Evolutionary conservation across 1,140 invertebrate genomes (phyloP).

Genomic region (Agrypnia vestita): DNA sequence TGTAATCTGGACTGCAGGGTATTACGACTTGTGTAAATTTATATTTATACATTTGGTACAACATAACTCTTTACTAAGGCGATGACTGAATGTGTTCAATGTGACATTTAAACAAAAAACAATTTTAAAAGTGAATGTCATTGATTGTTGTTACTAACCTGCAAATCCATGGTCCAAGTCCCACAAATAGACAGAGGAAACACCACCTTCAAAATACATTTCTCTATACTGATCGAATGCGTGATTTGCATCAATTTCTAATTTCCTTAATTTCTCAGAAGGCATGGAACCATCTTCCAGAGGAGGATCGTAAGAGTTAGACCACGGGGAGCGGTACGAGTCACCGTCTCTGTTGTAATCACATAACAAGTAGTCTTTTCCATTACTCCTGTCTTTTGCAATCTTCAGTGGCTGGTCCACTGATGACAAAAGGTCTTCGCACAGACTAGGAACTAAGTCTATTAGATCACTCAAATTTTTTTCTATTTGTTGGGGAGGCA

Average conservation of each 20-base stretch:
- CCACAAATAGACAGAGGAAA: conserved; percentile 99
- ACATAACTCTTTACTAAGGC: too few relatives aligned
- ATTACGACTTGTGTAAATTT: too few relatives aligned
- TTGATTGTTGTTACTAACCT: conserved; percentile 67
- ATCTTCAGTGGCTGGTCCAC: conserved; percentile 99
- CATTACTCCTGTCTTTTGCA: conserved; percentile 93
- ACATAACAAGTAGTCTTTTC: conserved; percentile 98
- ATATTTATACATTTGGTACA: too few relatives aligned
- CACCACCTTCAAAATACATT: conserved; percentile 99
- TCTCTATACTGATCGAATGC: conserved; percentile 99
- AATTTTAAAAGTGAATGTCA: too few relatives aligned
- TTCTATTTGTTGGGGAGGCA: conserved; percentile 99
- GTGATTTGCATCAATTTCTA: conserved; percentile 98
- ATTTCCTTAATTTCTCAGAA: conserved; percentile 93
- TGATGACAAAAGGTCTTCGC: conserved; percentile 97
- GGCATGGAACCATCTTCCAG: conserved; percentile 99
- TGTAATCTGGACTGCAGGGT: too few relatives aligned
- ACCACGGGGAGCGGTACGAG: conserved; percentile 99
- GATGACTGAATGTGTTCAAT: too few relatives aligned
- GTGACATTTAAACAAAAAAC: too few relatives aligned
- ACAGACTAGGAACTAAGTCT: conserved; percentile 94
- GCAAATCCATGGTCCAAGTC: conserved; percentile 99
- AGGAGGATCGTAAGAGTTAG: conserved; percentile 98
- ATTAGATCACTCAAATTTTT: conserved; percentile 98
- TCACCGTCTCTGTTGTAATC: conserved; percentile 99